Conservation (phyloP, 2,797 vertebrate genomes). For the Mallotus villosus region DNA sequence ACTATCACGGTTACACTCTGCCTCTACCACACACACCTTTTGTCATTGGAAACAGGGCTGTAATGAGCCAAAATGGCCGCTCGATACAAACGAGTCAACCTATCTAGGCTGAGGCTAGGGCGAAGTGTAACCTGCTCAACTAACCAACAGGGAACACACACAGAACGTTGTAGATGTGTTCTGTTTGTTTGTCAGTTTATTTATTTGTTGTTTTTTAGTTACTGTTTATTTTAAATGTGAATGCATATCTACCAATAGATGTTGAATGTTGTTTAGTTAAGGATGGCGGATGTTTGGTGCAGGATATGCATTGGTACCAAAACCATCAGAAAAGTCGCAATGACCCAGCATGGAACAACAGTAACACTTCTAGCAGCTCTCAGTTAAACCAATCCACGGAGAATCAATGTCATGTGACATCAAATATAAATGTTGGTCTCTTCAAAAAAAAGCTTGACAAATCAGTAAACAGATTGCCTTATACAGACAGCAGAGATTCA, state of each 20-base stretch:
- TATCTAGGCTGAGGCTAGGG: slow-evolving; percentile 37
- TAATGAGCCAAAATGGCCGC: slow-evolving; percentile 33
- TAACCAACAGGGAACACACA: slow-evolving; percentile 47
- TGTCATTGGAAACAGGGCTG: slow-evolving; percentile 34
- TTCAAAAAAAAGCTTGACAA: neutral
- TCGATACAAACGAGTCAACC: slow-evolving; percentile 1
- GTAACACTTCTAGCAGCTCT: neutral
- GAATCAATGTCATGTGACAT: too few relatives aligned
- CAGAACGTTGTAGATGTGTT: slow-evolving; percentile 77
- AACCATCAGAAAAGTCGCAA: neutral
- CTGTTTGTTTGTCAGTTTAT: slow-evolving; percentile 81
- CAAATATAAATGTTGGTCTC: neutral
- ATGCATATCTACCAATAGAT: slow-evolving; percentile 91
- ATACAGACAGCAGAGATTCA: slow-evolving; percentile 16
- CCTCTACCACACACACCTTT: slow-evolving; percentile 46
- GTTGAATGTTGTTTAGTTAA: slow-evolving; percentile 93
- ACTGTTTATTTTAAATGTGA: slow-evolving; percentile 88
- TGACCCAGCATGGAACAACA: too few relatives aligned
- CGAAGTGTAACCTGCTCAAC: slow-evolving; percentile 64
- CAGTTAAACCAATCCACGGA: neutral
- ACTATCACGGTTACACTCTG: slow-evolving; percentile 54
- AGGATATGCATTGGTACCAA: slow-evolving; percentile 80
- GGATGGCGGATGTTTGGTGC: slow-evolving; percentile 90
- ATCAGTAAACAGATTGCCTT: neutral
- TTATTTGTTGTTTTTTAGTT: slow-evolving; percentile 79